Evolutionary conservation across 1,140 invertebrate species (phyloP), one percentile per base, ranked within the genome.

Genomic region (Neodiprion pinetum): DNA sequence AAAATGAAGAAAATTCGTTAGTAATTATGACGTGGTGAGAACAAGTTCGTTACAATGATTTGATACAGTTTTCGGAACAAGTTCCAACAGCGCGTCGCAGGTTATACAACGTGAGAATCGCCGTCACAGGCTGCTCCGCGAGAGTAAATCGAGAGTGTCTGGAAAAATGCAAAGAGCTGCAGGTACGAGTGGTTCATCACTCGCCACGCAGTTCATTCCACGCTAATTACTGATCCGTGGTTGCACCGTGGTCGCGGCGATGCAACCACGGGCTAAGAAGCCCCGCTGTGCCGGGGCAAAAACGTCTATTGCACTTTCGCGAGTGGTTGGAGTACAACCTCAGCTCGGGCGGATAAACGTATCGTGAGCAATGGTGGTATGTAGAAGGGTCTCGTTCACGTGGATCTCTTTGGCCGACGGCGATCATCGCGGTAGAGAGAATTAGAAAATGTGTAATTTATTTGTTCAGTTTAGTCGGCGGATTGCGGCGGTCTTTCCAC

Each of bases 171-270:
- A 61, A 40, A 2, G 28, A 40, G 28, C 28, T 40, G 28, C 28
- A 40, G 28, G 53, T 61, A 61, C 53, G 11, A 61, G 53, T 61
- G 53, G 28, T 61, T 61, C 53, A 61, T 61, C 53, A 61, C 53
- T 61, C 53, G 53, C 53, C 71, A 76, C 74, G 66, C 73, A 65
- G 73, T 67, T 80, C 78, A 80, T 80, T 80, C 79, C 75, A 49
- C n/a, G 72, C 74, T 80, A 80, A 80, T 80, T 80, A 77, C 79
- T 70, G 67, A 48, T 71, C 74, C 53, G 9, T 21, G 17, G 17
- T 14, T 61, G 53, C 11, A 10, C n/a, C 10, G 10, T 53, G 50
- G 50, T 53, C 14, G 53, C 53, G 53, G 53, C 53, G 5, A 1
- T 61, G 11, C 53, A 61, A 61, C 11, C 11, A 61, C 9, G 5